Evolutionary conservation across 2,888 invertebrate species (phyloP).

Genomic region (Hydroisotoma schaefferi): DNA sequence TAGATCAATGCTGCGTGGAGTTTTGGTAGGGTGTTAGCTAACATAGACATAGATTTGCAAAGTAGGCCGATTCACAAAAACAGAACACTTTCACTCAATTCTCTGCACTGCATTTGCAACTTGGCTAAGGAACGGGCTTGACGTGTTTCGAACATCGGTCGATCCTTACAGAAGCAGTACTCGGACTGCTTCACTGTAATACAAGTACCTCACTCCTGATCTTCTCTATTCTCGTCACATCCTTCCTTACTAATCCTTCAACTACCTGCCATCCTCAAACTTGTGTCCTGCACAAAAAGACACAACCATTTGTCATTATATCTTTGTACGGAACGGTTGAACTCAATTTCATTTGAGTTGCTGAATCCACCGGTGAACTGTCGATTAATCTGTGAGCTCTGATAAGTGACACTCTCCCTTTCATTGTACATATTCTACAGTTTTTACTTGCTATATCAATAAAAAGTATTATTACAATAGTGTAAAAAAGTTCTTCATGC

Average conservation of each 20-base stretch:
- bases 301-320: neutral
- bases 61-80: constrained; percentile 46
- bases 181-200: neutral
- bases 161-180: too few relatives aligned
- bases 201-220: neutral
- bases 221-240: neutral
- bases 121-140: constrained; percentile 34
- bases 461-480: neutral
- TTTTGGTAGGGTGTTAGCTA: constrained; percentile 36
- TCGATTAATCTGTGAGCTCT: neutral
- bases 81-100: constrained; percentile 48
- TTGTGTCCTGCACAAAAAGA: neutral
- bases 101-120: constrained; percentile 41
- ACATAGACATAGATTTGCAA: constrained; percentile 46
- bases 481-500: neutral
- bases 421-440: too few relatives aligned
- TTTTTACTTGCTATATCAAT: neutral
- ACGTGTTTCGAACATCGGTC: constrained; percentile 30
- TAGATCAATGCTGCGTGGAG: constrained; percentile 14
- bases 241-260: neutral
- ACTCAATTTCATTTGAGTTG: constrained; percentile 5
- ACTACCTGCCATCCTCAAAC: neutral
- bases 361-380: neutral
- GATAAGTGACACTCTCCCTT: too few relatives aligned
- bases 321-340: constrained; percentile 1